Evolutionary conservation across 2,888 invertebrate genomes (phyloP).

Genomic region (Liopterus haemorrhoidalis): DNA sequence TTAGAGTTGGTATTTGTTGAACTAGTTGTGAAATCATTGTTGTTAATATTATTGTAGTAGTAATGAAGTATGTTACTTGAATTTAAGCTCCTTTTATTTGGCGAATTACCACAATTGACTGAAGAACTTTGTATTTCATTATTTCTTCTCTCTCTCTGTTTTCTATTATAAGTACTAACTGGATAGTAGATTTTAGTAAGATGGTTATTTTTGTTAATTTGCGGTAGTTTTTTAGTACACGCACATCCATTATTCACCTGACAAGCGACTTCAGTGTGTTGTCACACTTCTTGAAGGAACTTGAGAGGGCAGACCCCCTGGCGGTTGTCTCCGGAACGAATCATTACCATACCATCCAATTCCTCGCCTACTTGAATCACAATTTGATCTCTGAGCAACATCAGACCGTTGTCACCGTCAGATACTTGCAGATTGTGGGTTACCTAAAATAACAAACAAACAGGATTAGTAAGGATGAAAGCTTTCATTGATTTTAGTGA

Average conservation of each 20-base stretch:
- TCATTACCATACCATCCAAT: constrained; percentile 88
- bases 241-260: constrained; percentile 39
- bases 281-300: constrained; percentile 94
- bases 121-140: no score
- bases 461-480: no score
- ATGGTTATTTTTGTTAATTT: constrained; percentile 22
- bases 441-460: no score
- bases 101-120: constrained; percentile 20
- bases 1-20: constrained; percentile 33
- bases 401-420: constrained; percentile 75
- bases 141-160: neutral
- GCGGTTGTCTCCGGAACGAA: constrained; percentile 86
- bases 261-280: constrained; percentile 45
- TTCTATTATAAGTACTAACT: constrained; percentile 23
- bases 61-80: constrained; percentile 43
- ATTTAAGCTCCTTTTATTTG: constrained; percentile 27
- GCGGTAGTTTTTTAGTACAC: constrained; percentile 34
- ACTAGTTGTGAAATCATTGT: constrained; percentile 29
- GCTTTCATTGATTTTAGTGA: no score
- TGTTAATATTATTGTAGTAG: constrained; percentile 44
- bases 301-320: constrained; percentile 91
- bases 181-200: constrained; percentile 42
- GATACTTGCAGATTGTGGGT: constrained; percentile 79
- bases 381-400: constrained; percentile 85
- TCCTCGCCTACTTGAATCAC: constrained; percentile 90